Conservation (phyloP, 2,888 invertebrate genomes). For the Oasisia sp. region DNA sequence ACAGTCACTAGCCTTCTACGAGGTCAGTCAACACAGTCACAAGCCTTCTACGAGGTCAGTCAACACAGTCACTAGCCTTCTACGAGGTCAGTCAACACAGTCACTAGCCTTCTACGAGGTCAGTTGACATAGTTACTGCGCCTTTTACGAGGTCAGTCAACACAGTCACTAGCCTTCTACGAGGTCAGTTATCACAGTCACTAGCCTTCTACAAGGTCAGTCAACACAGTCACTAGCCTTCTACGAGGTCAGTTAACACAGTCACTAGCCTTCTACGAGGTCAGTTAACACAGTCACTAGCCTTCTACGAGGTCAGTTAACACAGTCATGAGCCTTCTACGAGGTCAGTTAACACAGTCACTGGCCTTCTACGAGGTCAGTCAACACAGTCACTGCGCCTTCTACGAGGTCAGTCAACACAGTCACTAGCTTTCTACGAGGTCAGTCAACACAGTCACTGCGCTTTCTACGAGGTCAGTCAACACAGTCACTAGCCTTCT, state of each 20-base stretch:
- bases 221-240: conserved; percentile 40
- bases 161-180: conserved; percentile 45
- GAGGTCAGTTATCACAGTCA: conserved; percentile 36
- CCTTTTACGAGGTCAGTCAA: conserved; percentile 46
- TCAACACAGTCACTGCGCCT: conserved; percentile 49
- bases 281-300: conserved; percentile 24
- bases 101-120: conserved; percentile 51
- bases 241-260: conserved; percentile 42
- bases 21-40: conserved; percentile 30
- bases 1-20: conserved; percentile 48
- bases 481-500: conserved; percentile 44
- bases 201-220: conserved; percentile 50
- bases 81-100: conserved; percentile 42
- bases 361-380: conserved; percentile 52
- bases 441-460: too few species aligned
- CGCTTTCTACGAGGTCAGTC: conserved; percentile 48
- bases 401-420: conserved; percentile 43
- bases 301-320: conserved; percentile 46
- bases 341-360: conserved; percentile 46
- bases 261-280: conserved; percentile 51
- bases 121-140: conserved; percentile 41
- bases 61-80: conserved; percentile 40
- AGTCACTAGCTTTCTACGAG: too few species aligned
- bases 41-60: conserved; percentile 50
- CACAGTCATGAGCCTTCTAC: conserved; percentile 48